Percentiles rank a stretch among this genome's conserved stretches.
These are phyloP conservation scores for Clarias magur DNA, from an alignment of 2,113 vertebrate genomes.

Conservation along the genomic window DNA sequence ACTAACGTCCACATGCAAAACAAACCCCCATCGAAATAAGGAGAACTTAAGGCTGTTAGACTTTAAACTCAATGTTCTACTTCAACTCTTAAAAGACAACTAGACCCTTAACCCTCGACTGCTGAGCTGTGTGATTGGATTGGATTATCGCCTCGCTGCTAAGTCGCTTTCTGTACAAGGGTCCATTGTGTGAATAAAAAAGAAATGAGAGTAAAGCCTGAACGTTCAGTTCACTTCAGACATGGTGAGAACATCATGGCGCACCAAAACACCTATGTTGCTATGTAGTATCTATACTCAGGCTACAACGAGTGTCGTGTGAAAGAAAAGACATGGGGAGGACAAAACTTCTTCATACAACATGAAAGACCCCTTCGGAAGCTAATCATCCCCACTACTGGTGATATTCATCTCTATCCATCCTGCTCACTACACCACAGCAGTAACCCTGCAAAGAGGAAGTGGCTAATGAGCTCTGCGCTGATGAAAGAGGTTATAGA, in stretches of 20 bases:
- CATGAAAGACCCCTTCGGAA: constrained; percentile 65
- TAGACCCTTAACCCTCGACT: not conserved
- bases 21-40: not conserved
- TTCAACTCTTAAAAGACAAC: not conserved
- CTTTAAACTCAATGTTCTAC: not conserved
- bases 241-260: not conserved
- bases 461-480: constrained; percentile 13
- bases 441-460: constrained; percentile 44
- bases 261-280: not conserved
- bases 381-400: constrained; percentile 59
- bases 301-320: not conserved
- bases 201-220: not conserved
- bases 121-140: not conserved
- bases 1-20: not conserved
- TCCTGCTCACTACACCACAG: constrained; percentile 33
- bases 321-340: not conserved
- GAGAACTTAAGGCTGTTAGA: not conserved
- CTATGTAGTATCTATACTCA: constrained; percentile 28
- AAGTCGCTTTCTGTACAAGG: not conserved
- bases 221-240: not conserved
- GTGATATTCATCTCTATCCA: constrained; percentile 54
- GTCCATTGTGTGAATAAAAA: not conserved
- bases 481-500: constrained; percentile 14
- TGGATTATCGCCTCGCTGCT: not conserved
- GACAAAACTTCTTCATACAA: constrained; percentile 58